Base-by-base conservation (phyloP, 1,140 invertebrate genomes). In the Dendroctonus ponderosae region DNA sequence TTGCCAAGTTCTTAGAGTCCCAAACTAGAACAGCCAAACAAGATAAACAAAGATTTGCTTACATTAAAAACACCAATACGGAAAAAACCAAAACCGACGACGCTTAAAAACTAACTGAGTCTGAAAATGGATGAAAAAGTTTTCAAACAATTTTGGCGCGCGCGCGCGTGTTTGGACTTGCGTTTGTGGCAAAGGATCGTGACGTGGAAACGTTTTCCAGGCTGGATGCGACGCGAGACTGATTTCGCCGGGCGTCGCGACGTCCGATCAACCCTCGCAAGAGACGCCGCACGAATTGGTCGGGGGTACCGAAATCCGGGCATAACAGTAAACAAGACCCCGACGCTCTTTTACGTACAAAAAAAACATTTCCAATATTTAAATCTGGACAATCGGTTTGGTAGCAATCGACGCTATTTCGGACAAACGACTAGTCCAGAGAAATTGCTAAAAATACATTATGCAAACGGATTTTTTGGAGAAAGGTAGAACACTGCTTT, bases 11-110 rank as follows among this genome's bases (percentile, higher is more conserved):
- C 26, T 26, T 26, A 26, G 3, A 26, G 26, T 26, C 3, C 26
- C 26, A 26, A 26, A 26, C 26, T 26, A 26, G 26, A 26, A 26
- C 26, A 26, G 3, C 26, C 26, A 26, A 26, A 26, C 3, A 26
- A 26, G 26, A 26, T 26, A 26, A 26, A 26, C 3, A 26, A 26
- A 26, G 26, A 26, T 2, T 26, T 26, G 26, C 26, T 26, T 26
- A 26, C 26, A 26, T 26, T 2, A 26, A 3, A 26, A 53, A 62
- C 61, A 62, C 38, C 59, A 42, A 62, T 41, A 50, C 49, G 42
- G 39, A 53, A 62, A 62, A 62, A 62, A 62, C 49, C 41, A 54
- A 62, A 62, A 62, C 61, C 12, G 52, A 62, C 61, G 49, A 62
- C 61, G 50, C 50, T 62, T 62, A 62, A 53, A 14, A 54, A 37